phyloP scores from a whole-genome alignment of 2,113 vertebrate genomes.

The Propithecus coquereli region DNA sequence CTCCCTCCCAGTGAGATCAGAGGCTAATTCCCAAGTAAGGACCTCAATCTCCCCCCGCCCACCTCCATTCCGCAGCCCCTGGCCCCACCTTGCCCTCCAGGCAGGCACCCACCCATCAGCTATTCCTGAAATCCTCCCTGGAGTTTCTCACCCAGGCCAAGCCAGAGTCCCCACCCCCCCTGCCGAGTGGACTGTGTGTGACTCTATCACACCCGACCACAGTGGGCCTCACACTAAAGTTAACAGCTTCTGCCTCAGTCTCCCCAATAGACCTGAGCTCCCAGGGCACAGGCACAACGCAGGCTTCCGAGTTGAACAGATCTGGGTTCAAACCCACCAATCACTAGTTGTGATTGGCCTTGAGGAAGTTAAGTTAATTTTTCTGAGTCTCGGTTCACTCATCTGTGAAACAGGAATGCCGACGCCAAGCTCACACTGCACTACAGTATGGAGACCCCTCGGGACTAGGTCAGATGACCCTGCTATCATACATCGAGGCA shows the following conservation, averaged over 20 bases:
- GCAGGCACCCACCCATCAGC: background rate
- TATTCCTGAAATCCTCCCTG: background rate
- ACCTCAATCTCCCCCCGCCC: background rate
- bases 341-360: background rate
- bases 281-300: background rate
- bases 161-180: background rate
- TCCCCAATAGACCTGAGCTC: background rate
- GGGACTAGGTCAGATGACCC: background rate
- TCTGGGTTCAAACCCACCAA: background rate
- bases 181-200: fast-evolving
- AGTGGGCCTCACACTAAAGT: background rate
- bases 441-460: background rate
- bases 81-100: background rate
- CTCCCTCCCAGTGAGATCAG: background rate
- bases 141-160: background rate
- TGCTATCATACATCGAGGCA: background rate
- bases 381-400: background rate
- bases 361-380: background rate
- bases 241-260: background rate
- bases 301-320: background rate
- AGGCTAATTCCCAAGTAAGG: background rate
- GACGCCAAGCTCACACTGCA: background rate
- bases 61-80: background rate
- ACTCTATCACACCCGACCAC: background rate
- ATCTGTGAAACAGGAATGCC: background rate